Evolutionary conservation across 2,888 invertebrate genomes (phyloP), one percentile per base, ranked within the genome.

Genomic region (Thera obeliscata): DNA sequence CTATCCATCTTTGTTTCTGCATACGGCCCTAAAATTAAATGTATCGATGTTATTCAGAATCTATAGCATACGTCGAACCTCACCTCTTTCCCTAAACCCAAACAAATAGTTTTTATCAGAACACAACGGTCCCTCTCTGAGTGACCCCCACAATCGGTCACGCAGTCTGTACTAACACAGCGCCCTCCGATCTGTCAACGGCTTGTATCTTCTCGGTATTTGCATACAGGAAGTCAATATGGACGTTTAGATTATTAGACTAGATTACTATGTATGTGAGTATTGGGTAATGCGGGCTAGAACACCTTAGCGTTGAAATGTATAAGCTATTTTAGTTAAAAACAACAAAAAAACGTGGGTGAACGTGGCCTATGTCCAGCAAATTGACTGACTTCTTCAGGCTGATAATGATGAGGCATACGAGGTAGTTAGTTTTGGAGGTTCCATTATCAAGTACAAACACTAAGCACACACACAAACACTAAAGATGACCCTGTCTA

Each of bases 91-190:
- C 66, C 61, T 36, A 48, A 65, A 59, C 38, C 12, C 61, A 61
- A 66, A 66, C 43, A 65, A 57, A 41, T 64, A 46, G 2, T 64
- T 33, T 55, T 67, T 69, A 66, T 71, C 67, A 9, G 50, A 58
- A 50, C 57, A 63, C 62, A 61, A 69, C 56, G 69, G 70, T 73
- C 79, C 82, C 83, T 84, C 84, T 85, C 67, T 79, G 70, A 69
- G 72, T 78, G 84, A 88, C 87, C 89, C 84, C 83, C 12, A 59
- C 81, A 82, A 89, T 89, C 89, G 89, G 88, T 88, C 89, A 88
- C 74, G 12, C 55, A 65, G 64, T 70, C 72, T 81, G 75, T 72
- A 78, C 78, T 86, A 89, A 89, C 79, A 89, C 69, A 70, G 76
- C 82, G 81, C 87, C 87, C 86, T 87, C 78, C 81, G 79, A 85